phyloP scores from a whole-genome alignment of 1,140 invertebrate species.

The Apis mellifera region DNA sequence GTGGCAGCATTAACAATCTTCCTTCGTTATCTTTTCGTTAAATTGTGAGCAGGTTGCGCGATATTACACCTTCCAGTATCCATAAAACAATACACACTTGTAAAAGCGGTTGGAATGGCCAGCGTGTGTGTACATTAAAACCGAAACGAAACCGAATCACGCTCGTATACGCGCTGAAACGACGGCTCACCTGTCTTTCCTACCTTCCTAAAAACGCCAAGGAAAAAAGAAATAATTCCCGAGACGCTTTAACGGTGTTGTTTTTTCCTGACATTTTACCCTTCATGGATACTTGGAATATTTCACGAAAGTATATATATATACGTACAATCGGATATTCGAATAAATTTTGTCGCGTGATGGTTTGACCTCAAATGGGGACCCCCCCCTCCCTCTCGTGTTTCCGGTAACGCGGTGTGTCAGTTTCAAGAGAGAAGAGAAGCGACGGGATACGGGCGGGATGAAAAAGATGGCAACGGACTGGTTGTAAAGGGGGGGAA shows the following conservation, averaged over 20 bases:
- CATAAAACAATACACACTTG: not conserved
- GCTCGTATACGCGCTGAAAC: not conserved
- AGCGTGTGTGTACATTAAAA: not conserved
- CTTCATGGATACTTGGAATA: not conserved
- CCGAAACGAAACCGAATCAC: not conserved
- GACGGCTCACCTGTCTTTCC: not conserved
- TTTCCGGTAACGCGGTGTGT: constrained; percentile 14
- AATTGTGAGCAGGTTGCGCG: not conserved
- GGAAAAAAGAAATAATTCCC: not conserved
- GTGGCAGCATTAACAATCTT: constrained; percentile 8
- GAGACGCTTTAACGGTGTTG: constrained; percentile 12
- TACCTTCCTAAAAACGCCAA: no score
- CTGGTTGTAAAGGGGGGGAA: constrained; percentile 15
- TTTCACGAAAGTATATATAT: constrained; percentile 23
- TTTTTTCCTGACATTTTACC: not conserved
- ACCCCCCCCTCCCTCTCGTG: constrained; percentile 15
- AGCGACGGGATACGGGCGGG: constrained; percentile 11
- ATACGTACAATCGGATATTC: constrained; percentile 24
- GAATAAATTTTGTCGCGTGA: constrained; percentile 21
- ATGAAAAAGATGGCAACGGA: constrained; percentile 42
- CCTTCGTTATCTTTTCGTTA: constrained; percentile 8
- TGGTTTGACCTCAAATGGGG: not conserved
- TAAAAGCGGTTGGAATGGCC: not conserved
- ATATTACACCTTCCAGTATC: not conserved
- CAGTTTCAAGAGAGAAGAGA: constrained; percentile 8